Evolutionary conservation across 1,140 invertebrate genomes (phyloP).

Genomic region (Ostrea denselamellosa): DNA sequence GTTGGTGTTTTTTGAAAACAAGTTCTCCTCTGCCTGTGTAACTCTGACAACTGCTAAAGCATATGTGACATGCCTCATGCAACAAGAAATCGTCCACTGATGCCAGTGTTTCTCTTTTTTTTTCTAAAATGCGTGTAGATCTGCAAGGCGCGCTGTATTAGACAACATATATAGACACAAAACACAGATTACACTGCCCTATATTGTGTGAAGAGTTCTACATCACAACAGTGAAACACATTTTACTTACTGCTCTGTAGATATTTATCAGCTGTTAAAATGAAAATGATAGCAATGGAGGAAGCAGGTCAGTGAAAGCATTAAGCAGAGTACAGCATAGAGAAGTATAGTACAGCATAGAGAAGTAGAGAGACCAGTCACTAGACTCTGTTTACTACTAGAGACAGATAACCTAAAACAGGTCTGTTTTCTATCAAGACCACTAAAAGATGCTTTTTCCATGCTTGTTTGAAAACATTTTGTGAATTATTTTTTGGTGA

Average conservation of each 20-base stretch:
- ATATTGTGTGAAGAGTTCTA: constrained; percentile 4
- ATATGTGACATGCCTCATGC: constrained; percentile 17
- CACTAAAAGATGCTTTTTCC: not conserved
- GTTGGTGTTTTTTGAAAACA: not conserved
- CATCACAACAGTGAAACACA: constrained; percentile 35
- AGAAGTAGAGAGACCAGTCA: constrained; percentile 2
- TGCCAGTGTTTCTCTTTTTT: not conserved
- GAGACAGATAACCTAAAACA: constrained; percentile 6
- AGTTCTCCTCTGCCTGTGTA: not conserved
- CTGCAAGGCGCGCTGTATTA: not conserved
- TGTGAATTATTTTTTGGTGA: not conserved
- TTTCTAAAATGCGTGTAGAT: constrained; percentile 12
- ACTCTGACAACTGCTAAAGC: constrained; percentile 36
- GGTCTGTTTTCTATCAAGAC: constrained; percentile 4
- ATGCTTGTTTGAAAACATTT: not conserved
- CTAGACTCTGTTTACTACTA: not conserved
- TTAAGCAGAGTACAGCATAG: constrained; percentile 34
- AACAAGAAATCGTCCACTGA: not conserved
- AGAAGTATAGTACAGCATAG: constrained; percentile 17
- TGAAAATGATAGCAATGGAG: constrained; percentile 34
- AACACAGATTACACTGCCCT: not conserved
- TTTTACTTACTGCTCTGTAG: constrained; percentile 35
- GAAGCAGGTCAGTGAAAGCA: constrained; percentile 31
- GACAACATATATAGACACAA: not conserved
- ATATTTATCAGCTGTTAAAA: constrained; percentile 41